Evolutionary conservation across 2,113 vertebrate species (phyloP), one percentile per base, ranked within the genome.

Genomic region (Limanda limanda): DNA sequence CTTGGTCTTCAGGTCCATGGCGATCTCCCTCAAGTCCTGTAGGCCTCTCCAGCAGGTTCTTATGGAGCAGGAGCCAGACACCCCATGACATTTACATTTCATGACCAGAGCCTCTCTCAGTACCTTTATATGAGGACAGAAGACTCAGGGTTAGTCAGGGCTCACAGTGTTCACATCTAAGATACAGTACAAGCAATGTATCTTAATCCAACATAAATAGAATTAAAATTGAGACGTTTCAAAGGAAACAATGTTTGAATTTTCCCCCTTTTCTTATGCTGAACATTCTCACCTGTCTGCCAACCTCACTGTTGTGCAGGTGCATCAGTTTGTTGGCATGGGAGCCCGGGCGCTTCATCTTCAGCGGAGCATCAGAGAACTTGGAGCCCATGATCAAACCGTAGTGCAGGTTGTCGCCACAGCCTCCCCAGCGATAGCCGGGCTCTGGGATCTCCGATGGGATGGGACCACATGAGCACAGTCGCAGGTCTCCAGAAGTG

Each of bases 291-390:
- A 99, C 98, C 96, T 98, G 97, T 95, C 98, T 96, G 79, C 98
- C 98, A 74, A 99, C 98, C 96, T 99, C 97, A 86, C 97, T 99
- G 96, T 99, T 99, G 96, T 99, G 98, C 81, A 99, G 97, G 91
- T 99, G 98, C 98, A 99, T 99, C 86, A 99, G 96, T 91, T 99
- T 99, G 95, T 98, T 98, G 84, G 97, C 96, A 75, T 98, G 96
- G 76, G 96, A 97, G 83, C 97, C 96, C 14, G 96, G 89, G 87
- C 97, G 97, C 94, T 99, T 99, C 95, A 98, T 96, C 94, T 99
- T 99, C 97, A 99, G 97, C 83, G 98, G 96, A 82, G 98, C 97
- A 72, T 99, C 98, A 57, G 96, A 97, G 95, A 99, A 99, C 95
- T 98, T 99, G 92, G 97, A 96, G 78, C 98, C 98, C 98, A 99